Conservation (phyloP, 1,140 invertebrate genomes). For the Ditylenchus dipsaci region DNA sequence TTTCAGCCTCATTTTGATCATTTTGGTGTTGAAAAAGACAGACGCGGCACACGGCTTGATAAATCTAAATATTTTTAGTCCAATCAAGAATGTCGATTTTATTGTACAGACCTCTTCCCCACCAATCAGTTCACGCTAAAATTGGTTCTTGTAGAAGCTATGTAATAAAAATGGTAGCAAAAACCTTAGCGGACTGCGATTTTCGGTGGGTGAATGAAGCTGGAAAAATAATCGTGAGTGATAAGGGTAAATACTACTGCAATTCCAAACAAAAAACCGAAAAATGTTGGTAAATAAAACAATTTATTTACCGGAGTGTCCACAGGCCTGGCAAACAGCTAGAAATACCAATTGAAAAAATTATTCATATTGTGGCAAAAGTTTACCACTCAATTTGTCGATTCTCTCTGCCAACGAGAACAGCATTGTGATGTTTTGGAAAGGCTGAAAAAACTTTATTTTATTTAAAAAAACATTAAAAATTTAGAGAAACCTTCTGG, state of each 20-base stretch:
- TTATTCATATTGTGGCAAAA: no score
- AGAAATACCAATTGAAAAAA: no score
- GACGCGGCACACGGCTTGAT: slow-evolving; percentile 8
- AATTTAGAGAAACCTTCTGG: slow-evolving; percentile 60
- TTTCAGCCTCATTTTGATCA: background rate
- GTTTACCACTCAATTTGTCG: slow-evolving; percentile 62
- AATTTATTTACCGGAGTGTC: no score
- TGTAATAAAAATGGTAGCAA: background rate
- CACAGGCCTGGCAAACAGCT: slow-evolving; percentile 67
- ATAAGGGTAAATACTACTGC: no score
- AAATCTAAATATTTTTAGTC: background rate
- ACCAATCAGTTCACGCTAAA: slow-evolving; percentile 9
- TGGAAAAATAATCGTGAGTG: no score
- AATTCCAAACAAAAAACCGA: no score
- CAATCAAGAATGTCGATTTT: no score
- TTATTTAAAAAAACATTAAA: background rate
- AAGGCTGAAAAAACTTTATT: slow-evolving; percentile 59
- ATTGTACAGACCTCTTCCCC: background rate
- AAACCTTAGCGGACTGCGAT: slow-evolving; percentile 40
- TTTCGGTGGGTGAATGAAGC: slow-evolving; percentile 67
- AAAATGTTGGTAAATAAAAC: no score
- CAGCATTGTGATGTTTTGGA: slow-evolving; percentile 65
- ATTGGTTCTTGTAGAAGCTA: background rate
- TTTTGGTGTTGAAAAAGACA: background rate
- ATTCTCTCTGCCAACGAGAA: slow-evolving; percentile 69